Percentiles rank a stretch among this genome's conserved stretches.
Evolutionary conservation across 2,113 vertebrate species (phyloP).

Genomic region (Nymphicus hollandicus): DNA sequence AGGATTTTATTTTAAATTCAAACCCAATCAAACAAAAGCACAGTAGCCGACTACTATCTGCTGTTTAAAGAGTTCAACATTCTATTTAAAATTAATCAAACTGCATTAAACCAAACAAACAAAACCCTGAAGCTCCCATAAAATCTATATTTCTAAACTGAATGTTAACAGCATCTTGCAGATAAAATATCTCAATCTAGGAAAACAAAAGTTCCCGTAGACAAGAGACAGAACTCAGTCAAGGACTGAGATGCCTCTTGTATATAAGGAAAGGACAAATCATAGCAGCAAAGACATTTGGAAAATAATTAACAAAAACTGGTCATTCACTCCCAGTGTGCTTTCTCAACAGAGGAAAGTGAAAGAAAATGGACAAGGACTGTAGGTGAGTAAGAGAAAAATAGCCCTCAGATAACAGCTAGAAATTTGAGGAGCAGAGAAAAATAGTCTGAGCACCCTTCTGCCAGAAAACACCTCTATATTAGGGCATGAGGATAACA

Average conservation of each 20-base stretch:
- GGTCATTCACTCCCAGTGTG: not conserved
- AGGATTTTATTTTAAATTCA: not conserved
- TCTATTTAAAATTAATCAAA: not conserved
- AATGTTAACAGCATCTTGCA: not conserved
- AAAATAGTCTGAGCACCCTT: not conserved
- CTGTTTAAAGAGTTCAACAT: not conserved
- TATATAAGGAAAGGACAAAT: not conserved
- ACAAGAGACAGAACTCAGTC: not conserved
- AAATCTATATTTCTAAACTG: not conserved
- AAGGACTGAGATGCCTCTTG: not conserved
- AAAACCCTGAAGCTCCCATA: not conserved
- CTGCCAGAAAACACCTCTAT: not conserved
- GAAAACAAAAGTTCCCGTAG: not conserved
- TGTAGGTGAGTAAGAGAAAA: not conserved
- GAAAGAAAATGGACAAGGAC: not conserved
- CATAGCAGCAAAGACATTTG: not conserved
- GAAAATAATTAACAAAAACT: not conserved
- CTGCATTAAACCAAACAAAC: not conserved
- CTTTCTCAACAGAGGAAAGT: not conserved
- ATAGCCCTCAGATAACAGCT: not conserved
- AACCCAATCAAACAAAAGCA: not conserved
- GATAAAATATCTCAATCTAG: not conserved
- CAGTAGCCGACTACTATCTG: not conserved
- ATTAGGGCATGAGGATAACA: not conserved
- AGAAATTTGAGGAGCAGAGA: not conserved